Evolutionary conservation across 2,888 invertebrate species (phyloP), one percentile per base, ranked within the genome.

Genomic region (Mystacides longicornis): DNA sequence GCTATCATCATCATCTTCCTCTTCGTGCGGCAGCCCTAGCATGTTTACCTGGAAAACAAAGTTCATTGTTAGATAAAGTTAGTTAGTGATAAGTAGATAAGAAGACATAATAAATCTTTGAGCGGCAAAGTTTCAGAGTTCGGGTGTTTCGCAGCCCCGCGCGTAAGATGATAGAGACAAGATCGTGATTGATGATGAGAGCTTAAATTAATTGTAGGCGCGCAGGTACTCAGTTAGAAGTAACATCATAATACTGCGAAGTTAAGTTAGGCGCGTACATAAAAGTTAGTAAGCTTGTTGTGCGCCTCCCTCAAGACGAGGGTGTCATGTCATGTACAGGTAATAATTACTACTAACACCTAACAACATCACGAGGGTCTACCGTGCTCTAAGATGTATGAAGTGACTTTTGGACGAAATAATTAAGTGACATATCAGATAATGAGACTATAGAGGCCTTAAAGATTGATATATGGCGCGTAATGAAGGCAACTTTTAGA

Each of bases 1-100:
- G 3, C 81, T 85, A 71, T 94, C 92, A 53, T 90, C 88, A 49
- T 91, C 86, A 55, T 85, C 86, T 58, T 85, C 83, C 56, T 78
- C 74, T 16, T 49, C 60, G 16, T 72, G 68, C 16, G 56, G 50
- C 11, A 73, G 73, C 5, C 74, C 75, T 64, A 81, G 75, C 81
- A 81, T 81, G 57, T 56, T 58, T 55, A 60, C 58, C 60, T 58
- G 59, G 47, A 22, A 59, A 56, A 51, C 37, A 58, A 57, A 50
- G 55, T 52, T 59, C 31, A 57, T 54, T 47, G 51, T 59, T 57
- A 57, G 57, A 55, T 57, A 57, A 55, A 55, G 48, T 55, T 59
- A 59, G 59, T 55, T 59, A 58, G 48, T 55, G 62, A 60, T 61
- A 57, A 61, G 60, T 54, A 55, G 62, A 58, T 62, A 60, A 62